These are phyloP conservation scores for Leptinotarsa juncta DNA, from an alignment of 2,888 invertebrate species.

Conservation along the genomic window DNA sequence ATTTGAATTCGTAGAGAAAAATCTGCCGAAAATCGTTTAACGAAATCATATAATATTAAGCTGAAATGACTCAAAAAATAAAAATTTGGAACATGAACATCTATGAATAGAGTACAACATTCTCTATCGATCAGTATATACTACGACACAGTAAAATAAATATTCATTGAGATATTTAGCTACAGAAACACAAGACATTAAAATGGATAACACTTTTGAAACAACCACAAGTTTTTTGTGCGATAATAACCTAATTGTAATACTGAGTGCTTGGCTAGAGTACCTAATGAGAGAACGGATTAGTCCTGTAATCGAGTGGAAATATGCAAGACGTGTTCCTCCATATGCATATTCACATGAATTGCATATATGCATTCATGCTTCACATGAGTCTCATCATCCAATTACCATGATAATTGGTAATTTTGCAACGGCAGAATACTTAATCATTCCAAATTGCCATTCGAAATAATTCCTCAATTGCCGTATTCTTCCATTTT, in stretches of 20 bases:
- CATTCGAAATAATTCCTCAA: constrained; percentile 1
- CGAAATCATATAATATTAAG: too few species aligned
- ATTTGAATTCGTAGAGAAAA: too few species aligned
- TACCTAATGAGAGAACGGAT: constrained; percentile 4
- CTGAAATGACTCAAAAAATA: too few species aligned
- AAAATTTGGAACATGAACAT: too few species aligned
- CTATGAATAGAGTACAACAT: too few species aligned
- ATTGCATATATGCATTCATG: constrained; percentile 24
- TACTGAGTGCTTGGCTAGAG: background rate
- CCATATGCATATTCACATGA: constrained; percentile 29
- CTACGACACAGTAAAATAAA: too few species aligned
- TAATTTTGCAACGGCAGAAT: constrained; percentile 29
- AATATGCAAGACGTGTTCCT: constrained; percentile 32
- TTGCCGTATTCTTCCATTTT: constrained; percentile 5
- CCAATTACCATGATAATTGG: constrained; percentile 26
- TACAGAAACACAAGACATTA: too few species aligned
- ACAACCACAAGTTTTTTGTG: background rate
- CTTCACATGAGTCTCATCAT: constrained; percentile 21
- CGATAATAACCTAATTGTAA: constrained; percentile 15
- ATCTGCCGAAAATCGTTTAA: too few species aligned
- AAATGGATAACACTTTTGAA: background rate
- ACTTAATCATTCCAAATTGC: constrained; percentile 23
- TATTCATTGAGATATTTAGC: too few species aligned
- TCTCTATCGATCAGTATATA: too few species aligned
- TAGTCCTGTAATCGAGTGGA: constrained; percentile 24